These are phyloP conservation scores for Coptodon bakossiorum DNA, from an alignment of 2,113 vertebrate genomes.

Conservation along the genomic window DNA sequence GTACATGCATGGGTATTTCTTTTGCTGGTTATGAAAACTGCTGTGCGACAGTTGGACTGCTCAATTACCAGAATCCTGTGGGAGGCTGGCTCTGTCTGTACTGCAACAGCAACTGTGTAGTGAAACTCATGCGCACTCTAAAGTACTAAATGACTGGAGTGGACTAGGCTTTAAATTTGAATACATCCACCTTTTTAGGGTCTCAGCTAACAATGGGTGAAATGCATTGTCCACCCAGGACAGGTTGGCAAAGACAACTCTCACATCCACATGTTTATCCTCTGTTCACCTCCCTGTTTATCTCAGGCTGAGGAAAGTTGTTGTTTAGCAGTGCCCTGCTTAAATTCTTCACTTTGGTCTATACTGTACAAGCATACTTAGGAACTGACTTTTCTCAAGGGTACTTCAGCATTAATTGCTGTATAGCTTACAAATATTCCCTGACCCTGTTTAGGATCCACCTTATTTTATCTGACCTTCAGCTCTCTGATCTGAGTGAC, in stretches of 20 bases:
- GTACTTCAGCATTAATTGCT: neutral
- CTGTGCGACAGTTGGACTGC: neutral
- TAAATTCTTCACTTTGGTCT: neutral
- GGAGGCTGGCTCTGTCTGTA: neutral
- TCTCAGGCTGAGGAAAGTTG: neutral
- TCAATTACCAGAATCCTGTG: slow-evolving; percentile 37
- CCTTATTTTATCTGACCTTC: neutral
- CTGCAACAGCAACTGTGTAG: neutral
- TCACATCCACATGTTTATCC: neutral
- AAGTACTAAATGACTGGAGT: neutral
- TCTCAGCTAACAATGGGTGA: neutral
- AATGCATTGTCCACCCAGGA: neutral
- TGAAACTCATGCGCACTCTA: neutral
- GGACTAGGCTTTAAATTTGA: neutral
- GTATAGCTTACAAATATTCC: neutral
- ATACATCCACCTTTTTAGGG: neutral
- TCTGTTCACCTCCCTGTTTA: neutral
- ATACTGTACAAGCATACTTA: neutral
- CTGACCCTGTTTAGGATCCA: neutral
- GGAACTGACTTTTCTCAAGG: neutral
- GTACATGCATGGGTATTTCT: neutral
- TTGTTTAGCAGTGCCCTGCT: neutral
- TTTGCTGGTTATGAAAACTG: neutral
- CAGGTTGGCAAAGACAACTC: neutral
- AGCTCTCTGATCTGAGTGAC: neutral